Evolutionary conservation across 2,797 vertebrate species (phyloP), one percentile per base, ranked within the genome.

Genomic region (Syngnathus acus): DNA sequence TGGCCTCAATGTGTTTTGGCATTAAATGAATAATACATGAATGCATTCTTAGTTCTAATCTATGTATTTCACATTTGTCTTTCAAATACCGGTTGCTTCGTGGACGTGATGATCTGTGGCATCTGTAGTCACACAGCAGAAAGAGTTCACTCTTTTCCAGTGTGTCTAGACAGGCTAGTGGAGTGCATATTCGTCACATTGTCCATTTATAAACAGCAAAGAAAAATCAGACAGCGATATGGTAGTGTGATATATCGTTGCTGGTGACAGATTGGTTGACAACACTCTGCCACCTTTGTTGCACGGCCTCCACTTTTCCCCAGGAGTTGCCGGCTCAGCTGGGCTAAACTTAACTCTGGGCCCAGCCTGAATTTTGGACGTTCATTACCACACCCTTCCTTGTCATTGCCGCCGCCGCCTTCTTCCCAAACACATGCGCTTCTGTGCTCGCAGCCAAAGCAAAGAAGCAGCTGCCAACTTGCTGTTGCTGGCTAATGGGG

Each of bases 341-440:
- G 60, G 74, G 72, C 87, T 92, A 87, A 89, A 90, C 84, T 87
- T 89, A 91, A 82, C 78, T 87, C 70, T 64, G 79, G 73, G 80
- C 69, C 82, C 80, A 59, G 76, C 73, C 69, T 74, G 61, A 79
- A 77, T 87, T 84, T 84, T 75, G 75, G 62, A 75, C 74, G 70
- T 87, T 89, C 88, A 84, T 86, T 85, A 82, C 70, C 79, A 75
- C 79, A 85, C 84, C 80, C 78, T 77, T 80, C 71, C 84, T 78
- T 83, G 80, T 80, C 79, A 75, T 73, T 68, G 73, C 74, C 58
- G 68, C 74, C 58, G 68, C 74, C 40, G 37, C 75, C 60, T 68
- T 76, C 78, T 72, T 58, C 68, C 75, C 73, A 66, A 74, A 77
- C 74, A 77, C 64, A 69, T 70, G 76, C 58, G 58, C 73, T 47